Evolutionary conservation across 2,113 vertebrate species (phyloP), one percentile per base, ranked within the genome.

Genomic region (Bubo bubo): DNA sequence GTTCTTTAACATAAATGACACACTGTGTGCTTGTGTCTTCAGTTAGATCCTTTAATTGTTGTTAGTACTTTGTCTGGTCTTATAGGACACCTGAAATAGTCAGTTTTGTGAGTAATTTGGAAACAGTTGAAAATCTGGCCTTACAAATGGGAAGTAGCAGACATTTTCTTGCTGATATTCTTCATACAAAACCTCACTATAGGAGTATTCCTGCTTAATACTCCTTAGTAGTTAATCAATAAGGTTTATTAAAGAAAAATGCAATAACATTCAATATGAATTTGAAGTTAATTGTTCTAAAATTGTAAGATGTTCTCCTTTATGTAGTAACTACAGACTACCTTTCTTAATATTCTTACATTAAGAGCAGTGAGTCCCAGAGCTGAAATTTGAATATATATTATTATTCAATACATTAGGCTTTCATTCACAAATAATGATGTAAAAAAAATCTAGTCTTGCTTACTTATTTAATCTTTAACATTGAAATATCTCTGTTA

Each of bases 361-460:
- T 79, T 75, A 90, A 37, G 16, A 95, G 9, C 16, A 56, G 24
- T 55, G 56, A 63, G 43, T 91, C 70, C 27, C 24, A 56, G 34
- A 68, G n/a, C 7, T 70, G 12, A 14, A 70, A 73, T 89, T 80
- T 91, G 17, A 88, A 79, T 49, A 27, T 88, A 72, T 35, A n/a
- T 50, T 91, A 41, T 83, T 76, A 71, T 96, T 84, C 43, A 74
- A 75, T 79, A 85, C 26, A 52, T 64, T 79, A 75, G 35, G 19
- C 37, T 87, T 71, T 91, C 80, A 63, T 85, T 81, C n/a, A 84
- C 34, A 96, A 68, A 86, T 89, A 94, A 59, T 47, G 26, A 59
- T 80, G 53, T 68, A 92, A 83, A 83, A 92, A 86, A 96, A 93
- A 87, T 73, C 79, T 73, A 79, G 27, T 68, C 58, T 86, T 87